Evolutionary conservation across 37 sponge, comb jelly and placozoan genomes (phyloP).

Genomic region (Mnemiopsis leidyi): DNA sequence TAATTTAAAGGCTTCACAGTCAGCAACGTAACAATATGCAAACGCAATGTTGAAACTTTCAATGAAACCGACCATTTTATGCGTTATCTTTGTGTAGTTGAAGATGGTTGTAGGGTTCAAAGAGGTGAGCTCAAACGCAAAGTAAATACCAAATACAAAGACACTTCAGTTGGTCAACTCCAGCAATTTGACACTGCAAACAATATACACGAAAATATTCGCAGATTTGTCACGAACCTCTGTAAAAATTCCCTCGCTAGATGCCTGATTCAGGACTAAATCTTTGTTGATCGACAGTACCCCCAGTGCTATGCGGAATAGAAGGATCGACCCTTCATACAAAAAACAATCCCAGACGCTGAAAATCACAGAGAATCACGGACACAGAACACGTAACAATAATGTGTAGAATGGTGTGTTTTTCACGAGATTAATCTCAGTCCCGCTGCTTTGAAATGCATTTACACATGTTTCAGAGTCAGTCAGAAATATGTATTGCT

Average conservation of each 20-base stretch:
- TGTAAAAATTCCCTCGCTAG: conserved; percentile 50
- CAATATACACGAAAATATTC: too few relatives aligned
- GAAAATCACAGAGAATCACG: conserved; percentile 51
- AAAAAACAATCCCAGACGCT: conserved; percentile 69
- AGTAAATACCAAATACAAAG: not conserved
- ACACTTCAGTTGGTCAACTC: not conserved
- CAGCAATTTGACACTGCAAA: too few relatives aligned
- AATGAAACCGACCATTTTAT: not conserved
- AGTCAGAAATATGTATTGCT: too few relatives aligned
- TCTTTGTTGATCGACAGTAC: conserved; percentile 64
- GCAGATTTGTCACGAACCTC: not conserved
- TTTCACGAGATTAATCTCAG: too few relatives aligned
- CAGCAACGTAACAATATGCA: not conserved
- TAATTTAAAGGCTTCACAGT: too few relatives aligned
- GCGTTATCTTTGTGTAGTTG: too few relatives aligned
- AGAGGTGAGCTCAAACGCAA: too few relatives aligned
- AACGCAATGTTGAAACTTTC: not conserved
- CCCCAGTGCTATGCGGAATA: conserved; percentile 68
- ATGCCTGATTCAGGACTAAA: not conserved
- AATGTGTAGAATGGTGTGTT: too few relatives aligned
- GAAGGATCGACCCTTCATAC: conserved; percentile 67
- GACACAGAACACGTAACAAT: not conserved
- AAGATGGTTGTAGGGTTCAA: too few relatives aligned
- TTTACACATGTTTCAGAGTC: too few relatives aligned
- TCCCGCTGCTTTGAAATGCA: too few relatives aligned